These are phyloP conservation scores for Sebastiscus albofasciatus DNA, from an alignment of 2,797 vertebrate species.

Conservation along the genomic window DNA sequence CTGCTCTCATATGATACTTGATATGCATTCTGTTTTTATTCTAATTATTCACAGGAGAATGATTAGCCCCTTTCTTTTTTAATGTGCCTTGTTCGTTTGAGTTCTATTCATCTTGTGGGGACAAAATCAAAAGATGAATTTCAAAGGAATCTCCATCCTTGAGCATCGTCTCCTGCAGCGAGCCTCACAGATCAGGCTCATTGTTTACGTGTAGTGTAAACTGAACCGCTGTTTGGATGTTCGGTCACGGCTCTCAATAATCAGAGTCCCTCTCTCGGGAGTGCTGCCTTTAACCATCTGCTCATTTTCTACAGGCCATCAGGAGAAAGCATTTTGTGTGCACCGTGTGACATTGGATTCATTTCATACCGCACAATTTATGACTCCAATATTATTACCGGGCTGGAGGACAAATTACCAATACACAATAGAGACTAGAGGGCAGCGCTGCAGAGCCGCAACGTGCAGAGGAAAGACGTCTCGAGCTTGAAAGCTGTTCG, in stretches of 20 bases:
- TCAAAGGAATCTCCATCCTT: slow-evolving; percentile 31
- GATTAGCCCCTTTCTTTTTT: slow-evolving; percentile 5
- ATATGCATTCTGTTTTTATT: slow-evolving; percentile 15
- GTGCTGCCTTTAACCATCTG: slow-evolving; percentile 26
- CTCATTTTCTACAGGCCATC: slow-evolving; percentile 2
- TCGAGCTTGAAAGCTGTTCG: neutral
- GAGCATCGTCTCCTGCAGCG: slow-evolving; percentile 1
- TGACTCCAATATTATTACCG: slow-evolving; percentile 14
- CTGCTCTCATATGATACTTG: neutral
- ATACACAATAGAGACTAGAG: neutral
- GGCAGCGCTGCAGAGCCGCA: neutral
- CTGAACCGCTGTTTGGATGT: slow-evolving; percentile 4
- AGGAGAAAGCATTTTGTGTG: neutral
- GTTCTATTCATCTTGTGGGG: slow-evolving; percentile 18
- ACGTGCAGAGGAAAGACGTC: neutral
- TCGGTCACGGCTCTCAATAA: neutral
- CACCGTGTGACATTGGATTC: neutral
- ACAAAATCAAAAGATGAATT: slow-evolving; percentile 19
- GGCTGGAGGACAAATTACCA: neutral
- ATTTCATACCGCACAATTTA: slow-evolving; percentile 21
- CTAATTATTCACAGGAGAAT: slow-evolving; percentile 9
- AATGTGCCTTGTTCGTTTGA: neutral
- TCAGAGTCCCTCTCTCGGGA: neutral
- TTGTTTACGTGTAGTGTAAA: neutral
- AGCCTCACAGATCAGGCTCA: neutral